A percentile compares a stretch with the other conserved stretches of the same genome.
Conservation (phyloP, 2,888 invertebrate species). For the Epinotia ramella region DNA sequence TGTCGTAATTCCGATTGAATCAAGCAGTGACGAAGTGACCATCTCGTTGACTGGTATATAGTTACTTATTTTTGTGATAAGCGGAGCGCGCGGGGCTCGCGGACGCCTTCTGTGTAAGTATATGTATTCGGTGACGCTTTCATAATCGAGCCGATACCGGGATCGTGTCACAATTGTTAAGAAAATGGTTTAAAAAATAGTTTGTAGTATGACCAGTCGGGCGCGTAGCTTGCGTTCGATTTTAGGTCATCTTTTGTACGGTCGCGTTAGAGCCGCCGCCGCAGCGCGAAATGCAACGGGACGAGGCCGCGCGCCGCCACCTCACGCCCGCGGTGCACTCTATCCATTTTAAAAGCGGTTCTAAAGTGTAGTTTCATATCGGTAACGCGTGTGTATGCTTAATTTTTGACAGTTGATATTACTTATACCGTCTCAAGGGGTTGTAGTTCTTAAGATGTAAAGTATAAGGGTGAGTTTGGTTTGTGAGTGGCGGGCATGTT, state of each 20-base stretch:
- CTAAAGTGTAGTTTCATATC: conserved; percentile 78
- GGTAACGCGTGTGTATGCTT: conserved; percentile 81
- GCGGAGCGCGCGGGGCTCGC: conserved; percentile 81
- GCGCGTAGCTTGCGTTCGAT: conserved; percentile 77
- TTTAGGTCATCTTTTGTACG: conserved; percentile 85
- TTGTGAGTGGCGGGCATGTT: conserved; percentile 63
- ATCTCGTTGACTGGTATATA: conserved; percentile 83
- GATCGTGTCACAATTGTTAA: conserved; percentile 74
- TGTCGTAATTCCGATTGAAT: conserved; percentile 65
- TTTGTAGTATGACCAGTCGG: conserved; percentile 62
- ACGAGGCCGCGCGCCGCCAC: conserved; percentile 81
- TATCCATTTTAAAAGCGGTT: conserved; percentile 77
- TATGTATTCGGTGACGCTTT: conserved; percentile 65
- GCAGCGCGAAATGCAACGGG: conserved; percentile 81
- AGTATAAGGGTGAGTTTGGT: conserved; percentile 74
- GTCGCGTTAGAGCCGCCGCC: conserved; percentile 76
- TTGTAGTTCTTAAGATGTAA: conserved; percentile 68
- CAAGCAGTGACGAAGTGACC: conserved; percentile 80
- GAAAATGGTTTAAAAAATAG: conserved; percentile 74
- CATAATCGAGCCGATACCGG: conserved; percentile 61
- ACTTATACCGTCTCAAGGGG: conserved; percentile 65
- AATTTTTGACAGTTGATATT: conserved; percentile 86
- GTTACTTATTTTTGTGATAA: conserved; percentile 86
- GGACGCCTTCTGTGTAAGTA: conserved; percentile 80
- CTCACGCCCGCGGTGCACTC: conserved; percentile 74